Conservation (phyloP, 2,888 invertebrate species). For the Euplagia quadripunctaria region DNA sequence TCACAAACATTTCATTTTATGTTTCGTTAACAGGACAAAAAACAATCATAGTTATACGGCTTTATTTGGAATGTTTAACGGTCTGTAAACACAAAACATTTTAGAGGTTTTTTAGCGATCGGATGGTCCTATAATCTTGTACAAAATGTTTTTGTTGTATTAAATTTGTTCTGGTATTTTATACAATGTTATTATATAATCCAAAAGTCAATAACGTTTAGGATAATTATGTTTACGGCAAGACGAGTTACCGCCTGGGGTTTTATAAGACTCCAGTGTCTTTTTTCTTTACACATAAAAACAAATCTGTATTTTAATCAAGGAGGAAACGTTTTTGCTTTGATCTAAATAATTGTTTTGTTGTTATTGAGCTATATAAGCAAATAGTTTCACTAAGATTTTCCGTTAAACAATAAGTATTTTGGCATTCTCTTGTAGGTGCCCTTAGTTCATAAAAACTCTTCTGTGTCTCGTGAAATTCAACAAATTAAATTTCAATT, state of each 20-base stretch:
- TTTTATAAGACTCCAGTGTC: background rate
- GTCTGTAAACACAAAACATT: slow-evolving; percentile 14
- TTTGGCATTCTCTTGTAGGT: background rate
- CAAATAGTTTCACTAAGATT: background rate
- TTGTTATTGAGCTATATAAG: too few relatives aligned
- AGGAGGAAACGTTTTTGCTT: too few relatives aligned
- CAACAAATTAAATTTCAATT: too few relatives aligned
- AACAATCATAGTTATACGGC: slow-evolving; percentile 8
- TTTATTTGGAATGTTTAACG: slow-evolving; percentile 15
- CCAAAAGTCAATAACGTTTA: background rate
- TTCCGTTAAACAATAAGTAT: background rate
- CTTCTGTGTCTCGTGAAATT: too few relatives aligned
- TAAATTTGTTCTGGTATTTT: background rate
- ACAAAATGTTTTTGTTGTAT: slow-evolving; percentile 1
- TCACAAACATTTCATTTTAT: background rate
- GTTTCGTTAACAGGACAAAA: slow-evolving; percentile 20
- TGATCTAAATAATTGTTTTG: too few relatives aligned
- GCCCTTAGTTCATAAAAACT: background rate
- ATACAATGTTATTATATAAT: background rate
- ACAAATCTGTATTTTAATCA: background rate
- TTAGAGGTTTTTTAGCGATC: slow-evolving; percentile 13
- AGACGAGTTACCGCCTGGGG: background rate
- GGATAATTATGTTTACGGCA: background rate
- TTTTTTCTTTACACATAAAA: background rate
- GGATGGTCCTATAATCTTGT: slow-evolving; percentile 5